A percentile compares a stretch with the other conserved stretches of the same genome.
These are phyloP conservation scores for Alaudala cheleensis DNA, from an alignment of 2,113 vertebrate genomes.

Conservation along the genomic window DNA sequence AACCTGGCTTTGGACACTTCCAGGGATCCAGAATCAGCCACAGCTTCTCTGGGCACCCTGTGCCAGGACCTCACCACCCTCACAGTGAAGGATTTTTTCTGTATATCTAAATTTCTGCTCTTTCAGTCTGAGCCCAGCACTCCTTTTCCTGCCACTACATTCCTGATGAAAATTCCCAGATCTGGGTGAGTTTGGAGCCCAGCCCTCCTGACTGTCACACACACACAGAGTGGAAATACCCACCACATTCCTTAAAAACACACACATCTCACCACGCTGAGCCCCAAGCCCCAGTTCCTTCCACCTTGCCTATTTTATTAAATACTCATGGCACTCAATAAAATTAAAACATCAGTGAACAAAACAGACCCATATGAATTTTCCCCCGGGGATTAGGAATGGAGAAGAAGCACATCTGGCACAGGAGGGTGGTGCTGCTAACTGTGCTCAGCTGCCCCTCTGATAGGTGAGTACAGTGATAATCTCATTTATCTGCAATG, in stretches of 20 bases:
- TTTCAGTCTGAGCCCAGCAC: neutral
- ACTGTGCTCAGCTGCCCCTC: neutral
- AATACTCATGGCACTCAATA: constrained; percentile 11
- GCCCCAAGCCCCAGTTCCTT: neutral
- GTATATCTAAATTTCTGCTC: neutral
- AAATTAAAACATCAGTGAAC: constrained; percentile 29
- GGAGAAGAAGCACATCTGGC: constrained; percentile 12
- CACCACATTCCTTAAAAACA: neutral
- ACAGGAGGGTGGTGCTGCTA: neutral
- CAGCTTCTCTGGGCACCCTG: neutral
- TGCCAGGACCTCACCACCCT: neutral
- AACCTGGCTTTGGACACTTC: fast-evolving
- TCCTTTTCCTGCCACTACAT: neutral
- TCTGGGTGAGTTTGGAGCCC: neutral
- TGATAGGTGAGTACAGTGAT: neutral
- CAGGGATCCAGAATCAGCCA: neutral
- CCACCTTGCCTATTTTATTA: neutral
- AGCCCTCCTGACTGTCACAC: neutral
- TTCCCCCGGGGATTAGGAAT: neutral
- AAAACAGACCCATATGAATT: constrained; percentile 24
- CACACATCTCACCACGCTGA: neutral
- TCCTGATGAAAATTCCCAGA: neutral
- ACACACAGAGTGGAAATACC: neutral
- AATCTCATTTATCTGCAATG: constrained; percentile 4
- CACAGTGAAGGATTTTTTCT: neutral